Evolutionary conservation across 2,113 vertebrate species (phyloP), one percentile per base, ranked within the genome.

Genomic region (Solea senegalensis): DNA sequence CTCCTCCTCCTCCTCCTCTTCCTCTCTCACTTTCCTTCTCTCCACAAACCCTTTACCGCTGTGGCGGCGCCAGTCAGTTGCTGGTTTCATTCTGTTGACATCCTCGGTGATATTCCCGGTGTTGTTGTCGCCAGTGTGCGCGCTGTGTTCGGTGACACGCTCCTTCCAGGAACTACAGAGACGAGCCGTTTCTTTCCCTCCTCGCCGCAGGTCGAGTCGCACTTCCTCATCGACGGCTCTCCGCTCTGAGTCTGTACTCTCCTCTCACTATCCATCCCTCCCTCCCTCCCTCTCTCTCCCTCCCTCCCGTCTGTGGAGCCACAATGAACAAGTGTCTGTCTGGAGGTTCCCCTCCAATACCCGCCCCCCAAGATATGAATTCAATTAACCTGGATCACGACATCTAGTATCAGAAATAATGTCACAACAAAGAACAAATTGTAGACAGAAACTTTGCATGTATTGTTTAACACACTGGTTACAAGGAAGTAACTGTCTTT

Each of bases 151-250:
- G 34, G 58, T 39, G 54, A n/a, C 34, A 34, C 45, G 52, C 65
- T 67, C 57, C 11, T 46, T 54, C 13, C 55, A 4, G 63, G 62
- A 65, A 21, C 65, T 44, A 56, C 54, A 49, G 61, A 54, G 54
- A 50, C 11, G 65, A 60, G 55, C 53, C 9, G 51, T 41, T 28
- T 55, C 21, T 14, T 39, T 69, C 60, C 48, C 43, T 46, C 58
- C 62, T 65, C 66, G 9, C 53, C 7, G 21, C 81, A 72, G 66
- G 55, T 72, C 70, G 78, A 58, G 14, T 46, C 28, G 72, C 74
- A 85, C 87, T 90, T 90, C 88, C 88, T 90, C 84, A 39, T 89
- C 82, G 57, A 50, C 44, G 74, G 63, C 71, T 68, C 69, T 51
- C 34, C 27, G 67, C 69, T 46, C 70, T 69, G 72, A 69, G 58